phyloP scores from a whole-genome alignment of 2,888 invertebrate species.

The Heteropelma amictum region DNA sequence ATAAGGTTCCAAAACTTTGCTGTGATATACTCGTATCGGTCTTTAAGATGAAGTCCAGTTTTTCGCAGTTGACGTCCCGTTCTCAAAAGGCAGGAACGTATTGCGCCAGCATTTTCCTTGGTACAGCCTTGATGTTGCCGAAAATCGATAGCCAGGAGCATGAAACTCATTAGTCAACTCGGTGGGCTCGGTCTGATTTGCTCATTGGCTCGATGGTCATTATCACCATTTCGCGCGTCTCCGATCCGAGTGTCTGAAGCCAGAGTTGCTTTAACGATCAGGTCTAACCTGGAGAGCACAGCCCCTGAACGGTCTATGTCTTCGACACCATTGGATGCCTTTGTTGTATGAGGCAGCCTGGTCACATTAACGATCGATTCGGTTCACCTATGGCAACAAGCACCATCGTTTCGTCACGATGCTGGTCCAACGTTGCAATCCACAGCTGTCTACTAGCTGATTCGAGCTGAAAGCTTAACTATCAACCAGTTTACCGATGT shows the following conservation, averaged over 20 bases:
- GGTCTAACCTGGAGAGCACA: conserved; percentile 15
- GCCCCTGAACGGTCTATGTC: not conserved
- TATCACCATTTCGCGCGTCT: conserved; percentile 75
- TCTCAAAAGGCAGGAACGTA: no score
- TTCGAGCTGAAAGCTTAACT: conserved; percentile 43
- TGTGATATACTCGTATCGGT: no score
- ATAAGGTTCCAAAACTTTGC: no score
- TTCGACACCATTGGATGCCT: not conserved
- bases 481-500: conserved; percentile 40
- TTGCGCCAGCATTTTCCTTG: no score
- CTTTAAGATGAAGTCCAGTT: no score
- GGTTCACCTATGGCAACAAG: conserved; percentile 48
- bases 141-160: not conserved
- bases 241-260: conserved; percentile 67
- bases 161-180: conserved; percentile 69
- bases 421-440: conserved; percentile 32
- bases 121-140: no score
- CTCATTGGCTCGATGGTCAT: conserved; percentile 75
- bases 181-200: conserved; percentile 69
- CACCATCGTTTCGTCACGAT: conserved; percentile 21
- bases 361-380: conserved; percentile 63
- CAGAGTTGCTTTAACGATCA: conserved; percentile 22
- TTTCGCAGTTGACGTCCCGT: no score
- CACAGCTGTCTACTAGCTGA: conserved; percentile 21
- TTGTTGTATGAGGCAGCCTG: conserved; percentile 39